phyloP scores from a whole-genome alignment of 92 coral and sea anemone species.

The Hydrozoanthus gracilis region DNA sequence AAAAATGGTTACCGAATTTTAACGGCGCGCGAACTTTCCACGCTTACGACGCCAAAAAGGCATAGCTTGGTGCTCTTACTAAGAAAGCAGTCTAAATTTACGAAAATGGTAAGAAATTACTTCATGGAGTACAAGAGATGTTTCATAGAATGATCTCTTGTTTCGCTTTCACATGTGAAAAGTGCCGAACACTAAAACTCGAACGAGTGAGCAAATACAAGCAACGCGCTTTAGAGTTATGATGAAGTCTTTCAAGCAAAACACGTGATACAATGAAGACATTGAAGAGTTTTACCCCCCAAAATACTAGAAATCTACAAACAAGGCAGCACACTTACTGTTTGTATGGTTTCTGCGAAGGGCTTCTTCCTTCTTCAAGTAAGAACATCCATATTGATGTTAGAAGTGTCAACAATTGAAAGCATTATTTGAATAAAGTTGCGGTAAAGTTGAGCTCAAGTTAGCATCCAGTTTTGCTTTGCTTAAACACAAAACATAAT shows the following conservation, averaged over 20 bases:
- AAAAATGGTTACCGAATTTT: no score
- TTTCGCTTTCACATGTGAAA: not conserved
- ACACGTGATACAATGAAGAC: not conserved
- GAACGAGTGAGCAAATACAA: not conserved
- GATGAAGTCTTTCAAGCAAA: not conserved
- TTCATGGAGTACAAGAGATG: not conserved
- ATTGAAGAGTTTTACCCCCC: not conserved
- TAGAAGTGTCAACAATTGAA: not conserved
- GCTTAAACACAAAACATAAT: not conserved
- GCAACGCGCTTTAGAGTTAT: not conserved
- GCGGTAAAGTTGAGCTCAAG: not conserved
- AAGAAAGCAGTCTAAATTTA: not conserved
- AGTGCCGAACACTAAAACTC: not conserved
- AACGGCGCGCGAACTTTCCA: no score
- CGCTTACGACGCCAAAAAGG: no score
- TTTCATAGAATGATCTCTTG: not conserved
- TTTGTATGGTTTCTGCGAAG: not conserved
- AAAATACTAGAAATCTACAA: no score
- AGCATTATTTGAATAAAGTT: not conserved
- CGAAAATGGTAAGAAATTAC: not conserved
- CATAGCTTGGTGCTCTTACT: no score
- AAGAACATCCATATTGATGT: not conserved
- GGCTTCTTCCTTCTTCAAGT: not conserved
- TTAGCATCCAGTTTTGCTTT: not conserved
- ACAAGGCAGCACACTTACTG: not conserved